Evolutionary conservation across 53 echinoderm and acorn worm species (phyloP).

Genomic region (Holothuria leucospilota): DNA sequence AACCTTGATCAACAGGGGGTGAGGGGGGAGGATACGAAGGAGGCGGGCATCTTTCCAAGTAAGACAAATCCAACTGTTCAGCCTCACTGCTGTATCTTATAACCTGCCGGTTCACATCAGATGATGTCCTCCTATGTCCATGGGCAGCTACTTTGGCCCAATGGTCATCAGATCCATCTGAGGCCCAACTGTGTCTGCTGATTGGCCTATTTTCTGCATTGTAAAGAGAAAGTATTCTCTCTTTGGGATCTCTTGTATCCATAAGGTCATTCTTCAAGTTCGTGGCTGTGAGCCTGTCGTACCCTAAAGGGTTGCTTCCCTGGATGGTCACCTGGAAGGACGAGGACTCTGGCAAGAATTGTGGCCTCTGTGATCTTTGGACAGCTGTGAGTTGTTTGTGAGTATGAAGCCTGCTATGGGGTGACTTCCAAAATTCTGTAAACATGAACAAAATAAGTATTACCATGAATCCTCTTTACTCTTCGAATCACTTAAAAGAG

Average conservation of each 20-base stretch:
- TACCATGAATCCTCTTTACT: no score
- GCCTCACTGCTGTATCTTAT: conserved; percentile 41
- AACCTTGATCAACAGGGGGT: not conserved
- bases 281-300: not conserved
- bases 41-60: conserved; percentile 1
- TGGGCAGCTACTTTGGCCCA: not conserved
- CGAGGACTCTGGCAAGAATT: not conserved
- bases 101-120: conserved; percentile 22
- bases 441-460: not conserved
- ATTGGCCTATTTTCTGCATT: not conserved
- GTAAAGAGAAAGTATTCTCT: conserved; percentile 7
- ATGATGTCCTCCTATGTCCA: not conserved
- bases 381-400: not conserved
- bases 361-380: no score
- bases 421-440: conserved; percentile 69
- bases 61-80: conserved; percentile 22
- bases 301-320: not conserved
- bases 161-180: not conserved
- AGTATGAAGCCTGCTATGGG: conserved; percentile 47
- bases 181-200: conserved; percentile 34
- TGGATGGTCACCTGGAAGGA: conserved; percentile 16
- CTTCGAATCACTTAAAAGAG: no score
- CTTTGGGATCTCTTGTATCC: conserved; percentile 33
- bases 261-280: conserved; percentile 11
- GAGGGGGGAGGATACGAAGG: conserved; percentile 10